Base-by-base conservation (phyloP, 2,113 vertebrate species). In the Platycercus adscitus region DNA sequence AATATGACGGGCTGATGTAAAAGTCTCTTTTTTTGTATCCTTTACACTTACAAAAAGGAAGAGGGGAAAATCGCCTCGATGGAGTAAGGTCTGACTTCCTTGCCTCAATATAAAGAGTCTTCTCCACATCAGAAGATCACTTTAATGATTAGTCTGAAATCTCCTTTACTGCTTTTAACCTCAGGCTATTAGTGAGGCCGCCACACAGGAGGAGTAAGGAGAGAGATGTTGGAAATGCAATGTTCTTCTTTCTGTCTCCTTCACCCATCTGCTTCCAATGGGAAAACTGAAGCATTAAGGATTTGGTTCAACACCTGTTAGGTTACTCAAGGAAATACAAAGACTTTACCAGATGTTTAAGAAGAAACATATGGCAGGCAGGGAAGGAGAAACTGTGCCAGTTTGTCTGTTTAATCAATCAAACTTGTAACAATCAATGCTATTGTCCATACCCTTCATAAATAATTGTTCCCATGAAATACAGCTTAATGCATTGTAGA, bases 401-500 rank as follows among this genome's bases (percentile, higher is more conserved):
- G 94, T 97, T 94, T 95, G 73, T 91, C 95, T 95, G 93, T 94
- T 96, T 95, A 95, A 97, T 96, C 97, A 95, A 89, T 97, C 96
- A 96, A n/a, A 92, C 83, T 86, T 76, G 55, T 83, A 96, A 95
- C 94, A 95, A 96, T 96, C 95, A 61, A 55, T 97, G 90, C 90
- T 88, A 37, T 96, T 95, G 95, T 93, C 96, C 72, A 39, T 95
- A 76, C 68, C 46, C 81, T 86, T 89, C 89, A 91, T 95, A 96
- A 95, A 88, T 91, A 93, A 84, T 88, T 69, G 60, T 70, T 81
- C 78, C 44, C 8, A 3, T 65, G 50, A 71, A 96, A 49, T 56
- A 35, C 28, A 53, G 29, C 60, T 88, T 73, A 70, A 31, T 85
- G 83, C 69, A 28, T 14, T 23, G 23, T 16, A 79, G 41, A 90